Percentiles rank a stretch among this genome's conserved stretches.
These are phyloP conservation scores for Dugesia japonica DNA, from an alignment of 2,888 invertebrate genomes.

Conservation along the genomic window DNA sequence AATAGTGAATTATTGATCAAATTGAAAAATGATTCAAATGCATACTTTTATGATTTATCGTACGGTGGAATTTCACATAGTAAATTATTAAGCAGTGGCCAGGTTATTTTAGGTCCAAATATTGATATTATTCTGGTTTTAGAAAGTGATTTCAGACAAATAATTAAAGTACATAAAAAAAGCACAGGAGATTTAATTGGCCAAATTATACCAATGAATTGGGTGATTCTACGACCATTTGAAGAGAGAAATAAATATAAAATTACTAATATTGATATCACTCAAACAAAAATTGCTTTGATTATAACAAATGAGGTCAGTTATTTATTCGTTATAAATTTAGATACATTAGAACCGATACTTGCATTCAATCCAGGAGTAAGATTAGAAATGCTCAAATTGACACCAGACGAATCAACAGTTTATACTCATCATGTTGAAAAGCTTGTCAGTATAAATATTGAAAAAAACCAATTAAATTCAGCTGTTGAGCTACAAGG, in stretches of 20 bases:
- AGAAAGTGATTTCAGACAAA: conserved; percentile 42
- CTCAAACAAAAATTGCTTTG: conserved; percentile 40
- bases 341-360: conserved; percentile 39
- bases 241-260: conserved; percentile 39
- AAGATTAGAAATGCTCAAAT: conserved; percentile 39
- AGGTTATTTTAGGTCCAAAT: conserved; percentile 40
- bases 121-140: conserved; percentile 40
- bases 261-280: conserved; percentile 36
- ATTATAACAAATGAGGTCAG: conserved; percentile 41
- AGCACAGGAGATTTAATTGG: conserved; percentile 38
- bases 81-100: conserved; percentile 42
- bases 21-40: conserved; percentile 38
- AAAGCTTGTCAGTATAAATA: conserved; percentile 30
- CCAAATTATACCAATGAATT: conserved; percentile 44
- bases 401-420: conserved; percentile 40
- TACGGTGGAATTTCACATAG: conserved; percentile 39
- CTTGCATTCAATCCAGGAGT: conserved; percentile 42
- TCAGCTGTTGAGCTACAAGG: conserved; percentile 33
- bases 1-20: conserved; percentile 39
- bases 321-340: conserved; percentile 42
- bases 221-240: conserved; percentile 39
- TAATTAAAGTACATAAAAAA: conserved; percentile 38
- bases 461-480: conserved; percentile 28
- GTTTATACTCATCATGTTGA: conserved; percentile 42
- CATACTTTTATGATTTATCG: conserved; percentile 40